A percentile compares a stretch with the other conserved stretches of the same genome.
phyloP scores from a whole-genome alignment of 2,797 vertebrate genomes.

The Synanceia verrucosa region DNA sequence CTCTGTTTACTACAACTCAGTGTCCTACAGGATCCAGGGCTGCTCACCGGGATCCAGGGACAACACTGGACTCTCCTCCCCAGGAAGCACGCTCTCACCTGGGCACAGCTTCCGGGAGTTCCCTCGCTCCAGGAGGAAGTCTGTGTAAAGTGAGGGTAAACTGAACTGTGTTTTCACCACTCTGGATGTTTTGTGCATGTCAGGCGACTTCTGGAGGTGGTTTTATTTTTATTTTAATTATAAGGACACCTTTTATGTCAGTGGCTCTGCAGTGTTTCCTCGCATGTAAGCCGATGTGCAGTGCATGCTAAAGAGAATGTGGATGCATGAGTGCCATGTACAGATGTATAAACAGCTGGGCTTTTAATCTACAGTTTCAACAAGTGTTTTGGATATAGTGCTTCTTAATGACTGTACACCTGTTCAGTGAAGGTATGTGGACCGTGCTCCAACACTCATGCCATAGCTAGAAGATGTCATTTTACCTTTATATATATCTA shows the following conservation, averaged over 20 bases:
- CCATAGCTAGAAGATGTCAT: slow-evolving; percentile 67
- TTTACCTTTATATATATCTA: slow-evolving; percentile 46
- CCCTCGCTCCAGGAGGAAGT: slow-evolving; percentile 85
- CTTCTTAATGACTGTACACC: slow-evolving; percentile 30
- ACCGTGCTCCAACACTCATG: slow-evolving; percentile 28
- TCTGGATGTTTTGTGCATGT: slow-evolving; percentile 50
- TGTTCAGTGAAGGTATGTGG: slow-evolving; percentile 44
- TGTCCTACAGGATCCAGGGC: slow-evolving; percentile 87
- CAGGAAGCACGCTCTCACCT: slow-evolving; percentile 84
- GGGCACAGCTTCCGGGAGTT: slow-evolving; percentile 78
- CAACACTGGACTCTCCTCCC: slow-evolving; percentile 88
- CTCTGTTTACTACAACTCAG: slow-evolving; percentile 87
- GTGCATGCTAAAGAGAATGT: slow-evolving; percentile 66
- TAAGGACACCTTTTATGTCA: slow-evolving; percentile 28
- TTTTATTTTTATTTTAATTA: too few species aligned
- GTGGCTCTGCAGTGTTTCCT: slow-evolving; percentile 44
- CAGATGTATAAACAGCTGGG: slow-evolving; percentile 24
- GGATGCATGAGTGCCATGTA: slow-evolving; percentile 54
- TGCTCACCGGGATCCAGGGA: slow-evolving; percentile 84
- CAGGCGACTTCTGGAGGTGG: slow-evolving; percentile 26
- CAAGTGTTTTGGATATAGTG: slow-evolving; percentile 51
- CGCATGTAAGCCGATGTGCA: slow-evolving; percentile 60
- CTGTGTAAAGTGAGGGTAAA: slow-evolving; percentile 78
- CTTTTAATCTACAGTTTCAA: slow-evolving; percentile 43
- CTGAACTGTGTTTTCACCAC: slow-evolving; percentile 47